Evolutionary conservation across 1,140 invertebrate genomes (phyloP).

Genomic region (Epicauta chinensis): DNA sequence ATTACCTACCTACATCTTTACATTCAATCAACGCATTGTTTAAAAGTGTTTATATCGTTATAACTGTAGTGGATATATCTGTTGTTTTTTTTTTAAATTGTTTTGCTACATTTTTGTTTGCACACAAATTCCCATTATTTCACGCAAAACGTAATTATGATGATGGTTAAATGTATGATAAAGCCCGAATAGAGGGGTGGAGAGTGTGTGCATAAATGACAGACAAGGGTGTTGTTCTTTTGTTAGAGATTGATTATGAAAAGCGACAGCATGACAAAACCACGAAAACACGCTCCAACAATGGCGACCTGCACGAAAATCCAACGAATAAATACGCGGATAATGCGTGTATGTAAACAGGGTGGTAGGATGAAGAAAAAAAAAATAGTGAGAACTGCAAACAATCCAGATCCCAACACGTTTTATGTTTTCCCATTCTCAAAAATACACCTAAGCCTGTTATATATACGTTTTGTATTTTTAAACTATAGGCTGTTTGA

Average conservation of each 20-base stretch:
- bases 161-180: not conserved
- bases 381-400: conserved; percentile 34
- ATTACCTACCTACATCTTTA: conserved; percentile 17
- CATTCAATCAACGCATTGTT: conserved; percentile 6
- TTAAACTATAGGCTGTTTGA: conserved; percentile 2
- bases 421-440: not conserved
- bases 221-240: not conserved
- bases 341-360: conserved; percentile 33
- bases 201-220: not conserved
- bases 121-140: too few species aligned
- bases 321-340: conserved; percentile 24
- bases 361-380: conserved; percentile 18
- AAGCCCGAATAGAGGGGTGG: too few species aligned
- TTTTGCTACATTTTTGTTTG: too few species aligned
- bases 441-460: conserved; percentile 6
- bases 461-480: conserved; percentile 6
- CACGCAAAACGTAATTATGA: conserved; percentile 5
- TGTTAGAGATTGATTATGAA: conserved; percentile 22
- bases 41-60: too few species aligned
- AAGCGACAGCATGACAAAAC: conserved; percentile 19
- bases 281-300: conserved; percentile 16
- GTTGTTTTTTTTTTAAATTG: too few species aligned
- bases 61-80: too few species aligned
- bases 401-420: conserved; percentile 18
- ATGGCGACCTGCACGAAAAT: conserved; percentile 19